Evolutionary conservation across 2,797 vertebrate genomes (phyloP).

Genomic region (Hippoglossus hippoglossus): DNA sequence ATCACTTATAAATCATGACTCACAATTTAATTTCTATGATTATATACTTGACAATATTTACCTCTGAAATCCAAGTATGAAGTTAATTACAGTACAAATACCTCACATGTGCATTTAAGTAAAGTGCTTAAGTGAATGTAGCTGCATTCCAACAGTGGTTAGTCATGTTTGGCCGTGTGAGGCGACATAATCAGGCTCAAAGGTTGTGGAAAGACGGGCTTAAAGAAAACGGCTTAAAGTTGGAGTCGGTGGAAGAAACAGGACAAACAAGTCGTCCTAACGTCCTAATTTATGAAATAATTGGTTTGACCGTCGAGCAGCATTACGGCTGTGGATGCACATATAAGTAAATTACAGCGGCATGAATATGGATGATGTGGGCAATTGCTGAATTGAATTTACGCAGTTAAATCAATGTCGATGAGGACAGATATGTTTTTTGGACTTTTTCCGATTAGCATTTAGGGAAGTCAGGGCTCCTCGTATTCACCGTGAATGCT

Average conservation of each 20-base stretch:
- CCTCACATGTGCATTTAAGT: not conserved
- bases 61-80: not conserved
- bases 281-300: slow-evolving; percentile 62
- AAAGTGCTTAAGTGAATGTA: too few relatives aligned
- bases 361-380: slow-evolving; percentile 75
- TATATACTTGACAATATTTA: too few relatives aligned
- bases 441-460: slow-evolving; percentile 66
- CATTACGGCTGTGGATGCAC: slow-evolving; percentile 57
- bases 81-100: not conserved
- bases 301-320: slow-evolving; percentile 50
- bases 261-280: slow-evolving; percentile 57
- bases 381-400: slow-evolving; percentile 76
- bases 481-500: slow-evolving; percentile 43
- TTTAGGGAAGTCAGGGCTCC: slow-evolving; percentile 46
- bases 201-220: not conserved
- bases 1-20: too few relatives aligned
- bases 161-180: not conserved
- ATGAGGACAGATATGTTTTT: slow-evolving; percentile 66
- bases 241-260: slow-evolving; percentile 23
- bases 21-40: too few relatives aligned
- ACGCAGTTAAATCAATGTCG: slow-evolving; percentile 78
- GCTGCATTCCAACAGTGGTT: not conserved
- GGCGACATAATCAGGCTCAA: slow-evolving; percentile 16
- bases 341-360: slow-evolving; percentile 70
- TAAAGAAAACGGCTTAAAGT: slow-evolving; percentile 28